phyloP scores from a whole-genome alignment of 2,888 invertebrate genomes.

The Drosophila melanocephala region DNA sequence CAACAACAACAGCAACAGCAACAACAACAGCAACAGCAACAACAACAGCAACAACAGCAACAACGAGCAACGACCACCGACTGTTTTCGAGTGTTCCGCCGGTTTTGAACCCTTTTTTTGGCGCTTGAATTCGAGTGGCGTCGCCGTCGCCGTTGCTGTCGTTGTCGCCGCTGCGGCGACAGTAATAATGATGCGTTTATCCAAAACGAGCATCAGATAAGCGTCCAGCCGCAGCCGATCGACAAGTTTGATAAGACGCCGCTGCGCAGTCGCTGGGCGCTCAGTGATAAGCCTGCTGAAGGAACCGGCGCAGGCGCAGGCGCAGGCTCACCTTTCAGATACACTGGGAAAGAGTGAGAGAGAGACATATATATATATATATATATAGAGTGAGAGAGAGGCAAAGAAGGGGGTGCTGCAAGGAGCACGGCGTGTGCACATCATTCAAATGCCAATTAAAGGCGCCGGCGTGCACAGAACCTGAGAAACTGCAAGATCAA shows the following conservation, averaged over 20 bases:
- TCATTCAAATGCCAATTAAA: conserved; percentile 83
- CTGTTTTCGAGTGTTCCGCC: conserved; percentile 49
- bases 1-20: conserved; percentile 24
- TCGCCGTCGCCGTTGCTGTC: conserved; percentile 27
- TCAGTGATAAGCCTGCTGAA: conserved; percentile 47
- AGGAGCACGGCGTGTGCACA: conserved; percentile 72
- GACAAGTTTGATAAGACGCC: conserved; percentile 80
- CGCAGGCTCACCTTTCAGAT: background rate
- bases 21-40: conserved; percentile 8
- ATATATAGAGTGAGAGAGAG: background rate
- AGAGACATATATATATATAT: background rate
- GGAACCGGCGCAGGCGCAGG: conserved; percentile 14
- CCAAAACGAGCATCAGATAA: conserved; percentile 83
- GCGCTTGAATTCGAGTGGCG: conserved; percentile 41
- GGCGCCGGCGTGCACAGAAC: conserved; percentile 79
- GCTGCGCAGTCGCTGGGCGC: conserved; percentile 58
- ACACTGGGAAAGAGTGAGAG: background rate
- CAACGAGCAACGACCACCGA: conserved; percentile 49
- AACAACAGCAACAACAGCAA: conserved; percentile 13
- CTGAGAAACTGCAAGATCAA: conserved; percentile 56
- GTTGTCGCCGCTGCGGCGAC: conserved; percentile 68
- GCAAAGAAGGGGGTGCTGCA: background rate
- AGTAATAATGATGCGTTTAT: conserved; percentile 83
- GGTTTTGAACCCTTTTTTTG: conserved; percentile 53
- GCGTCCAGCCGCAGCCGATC: conserved; percentile 69